A percentile compares a stretch with the other conserved stretches of the same genome.
Evolutionary conservation across 1,140 invertebrate genomes (phyloP).

Genomic region (Spodoptera frugiperda): DNA sequence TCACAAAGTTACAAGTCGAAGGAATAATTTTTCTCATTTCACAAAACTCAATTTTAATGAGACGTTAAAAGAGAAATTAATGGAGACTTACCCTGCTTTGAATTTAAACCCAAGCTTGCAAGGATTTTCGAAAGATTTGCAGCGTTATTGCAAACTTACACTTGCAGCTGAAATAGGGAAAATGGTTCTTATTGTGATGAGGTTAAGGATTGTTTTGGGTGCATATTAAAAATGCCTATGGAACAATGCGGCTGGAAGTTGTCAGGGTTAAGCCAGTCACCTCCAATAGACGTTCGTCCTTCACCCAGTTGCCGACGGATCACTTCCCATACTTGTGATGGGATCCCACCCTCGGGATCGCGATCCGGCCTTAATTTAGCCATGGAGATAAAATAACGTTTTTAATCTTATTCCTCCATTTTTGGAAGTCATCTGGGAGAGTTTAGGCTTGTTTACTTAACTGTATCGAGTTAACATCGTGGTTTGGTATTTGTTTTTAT

Average conservation of each 20-base stretch:
- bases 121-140: constrained; percentile 45
- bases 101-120: constrained; percentile 38
- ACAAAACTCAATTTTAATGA: constrained; percentile 34
- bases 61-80: constrained; percentile 40
- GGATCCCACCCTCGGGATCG: constrained; percentile 28
- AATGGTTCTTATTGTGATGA: neutral
- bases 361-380: constrained; percentile 31
- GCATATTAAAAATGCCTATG: constrained; percentile 26
- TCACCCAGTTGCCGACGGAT: constrained; percentile 38
- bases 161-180: neutral
- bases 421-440: constrained; percentile 23
- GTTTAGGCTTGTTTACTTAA: constrained; percentile 23
- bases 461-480: constrained; percentile 16
- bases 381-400: constrained; percentile 36
- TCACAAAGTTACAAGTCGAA: neutral
- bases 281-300: constrained; percentile 39
- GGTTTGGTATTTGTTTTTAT: neutral
- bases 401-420: constrained; percentile 37
- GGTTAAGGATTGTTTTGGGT: neutral
- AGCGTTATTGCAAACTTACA: neutral
- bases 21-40: constrained; percentile 6
- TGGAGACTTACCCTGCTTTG: constrained; percentile 12
- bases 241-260: constrained; percentile 40
- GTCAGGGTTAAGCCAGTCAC: constrained; percentile 34
- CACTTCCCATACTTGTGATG: constrained; percentile 23